phyloP scores from a whole-genome alignment of 2,113 vertebrate genomes.

The Vanacampus margaritifer region DNA sequence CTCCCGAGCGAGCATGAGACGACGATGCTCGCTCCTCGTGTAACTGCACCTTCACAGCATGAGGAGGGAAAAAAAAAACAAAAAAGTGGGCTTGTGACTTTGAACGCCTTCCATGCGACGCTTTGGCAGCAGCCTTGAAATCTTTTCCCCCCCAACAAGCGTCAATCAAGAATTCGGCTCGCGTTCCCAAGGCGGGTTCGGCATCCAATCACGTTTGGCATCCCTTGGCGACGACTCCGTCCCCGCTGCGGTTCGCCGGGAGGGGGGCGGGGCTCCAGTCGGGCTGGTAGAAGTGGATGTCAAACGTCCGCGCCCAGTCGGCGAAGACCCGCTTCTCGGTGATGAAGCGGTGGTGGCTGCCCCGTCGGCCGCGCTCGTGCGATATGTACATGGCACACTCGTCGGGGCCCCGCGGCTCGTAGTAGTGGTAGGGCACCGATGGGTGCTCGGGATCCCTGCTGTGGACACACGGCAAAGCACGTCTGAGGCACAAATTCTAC shows the following conservation, averaged over 20 bases:
- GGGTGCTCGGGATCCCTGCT: slow-evolving; percentile 83
- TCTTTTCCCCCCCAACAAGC: slow-evolving; percentile 5
- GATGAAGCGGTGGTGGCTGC: slow-evolving; percentile 97
- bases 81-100: slow-evolving; percentile 5
- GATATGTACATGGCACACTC: slow-evolving; percentile 98
- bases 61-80: background rate
- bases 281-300: slow-evolving; percentile 95
- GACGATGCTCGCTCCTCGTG: slow-evolving; percentile 11
- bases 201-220: slow-evolving; percentile 48
- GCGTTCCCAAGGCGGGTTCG: background rate
- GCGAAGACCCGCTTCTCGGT: slow-evolving; percentile 96
- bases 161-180: slow-evolving; percentile 11
- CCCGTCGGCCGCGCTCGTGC: slow-evolving; percentile 90
- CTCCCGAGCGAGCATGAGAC: slow-evolving; percentile 19
- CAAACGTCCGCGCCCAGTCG: slow-evolving; percentile 90
- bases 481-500: background rate
- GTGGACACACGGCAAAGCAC: background rate
- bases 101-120: slow-evolving; percentile 11
- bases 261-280: slow-evolving; percentile 85
- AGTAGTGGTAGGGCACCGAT: slow-evolving; percentile 96
- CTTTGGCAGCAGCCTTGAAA: slow-evolving; percentile 13
- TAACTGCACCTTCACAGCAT: slow-evolving; percentile 15
- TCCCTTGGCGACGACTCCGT: background rate
- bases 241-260: slow-evolving; percentile 46
- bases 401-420: slow-evolving; percentile 86